Base-by-base conservation (phyloP, 2,888 invertebrate genomes). In the Rhamphomyia laevipes region DNA sequence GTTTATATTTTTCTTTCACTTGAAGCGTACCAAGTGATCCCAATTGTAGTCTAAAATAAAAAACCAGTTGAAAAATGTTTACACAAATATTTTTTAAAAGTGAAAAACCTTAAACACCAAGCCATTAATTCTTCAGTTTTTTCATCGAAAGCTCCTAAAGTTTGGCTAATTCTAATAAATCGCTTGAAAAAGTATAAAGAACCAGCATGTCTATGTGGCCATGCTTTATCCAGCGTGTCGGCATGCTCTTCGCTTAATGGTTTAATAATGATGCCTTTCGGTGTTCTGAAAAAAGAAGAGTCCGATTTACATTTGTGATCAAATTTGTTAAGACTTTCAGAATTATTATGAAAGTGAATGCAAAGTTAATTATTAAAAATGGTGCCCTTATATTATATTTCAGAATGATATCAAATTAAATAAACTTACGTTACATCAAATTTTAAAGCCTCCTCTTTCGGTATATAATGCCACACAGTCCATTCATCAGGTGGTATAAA, bases 1-100 rank as follows among this genome's bases (percentile, higher is more conserved):
- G 60, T 46, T 59, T 63, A 21, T 64, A 60, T 1, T 56, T 47
- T 0, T 65, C 60, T 4, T 55, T 12, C 3, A 67, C 67, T 48
- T 65, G 68, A 4, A 67, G 40, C 4, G 62, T 7, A 0, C 67
- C 63, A 49, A 67, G 53, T 0, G 62, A 61, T 16, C 66, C 66
- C 9, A 57, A 59, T 47, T 61, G 62, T 12, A 62, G 38, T 31
- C 63, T 63, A 45, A 12, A 50, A 41, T 21, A 21, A 21, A 21
- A 7, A 27, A 17, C n/a, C n/a, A 40, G 11, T 35, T n/a, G 9
- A 46, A 4, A 15, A 17, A 33, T 12, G 16, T 18, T 4, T n/a
- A 10, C 3, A 43, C 4, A 13, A 23, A 1, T 33, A 27, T 27
- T n/a, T n/a, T n/a, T n/a, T n/a, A n/a, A n/a, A n/a, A n/a, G n/a